Base-by-base conservation (phyloP, 2,888 invertebrate species). In the Sinodicranocentrus sp. region DNA sequence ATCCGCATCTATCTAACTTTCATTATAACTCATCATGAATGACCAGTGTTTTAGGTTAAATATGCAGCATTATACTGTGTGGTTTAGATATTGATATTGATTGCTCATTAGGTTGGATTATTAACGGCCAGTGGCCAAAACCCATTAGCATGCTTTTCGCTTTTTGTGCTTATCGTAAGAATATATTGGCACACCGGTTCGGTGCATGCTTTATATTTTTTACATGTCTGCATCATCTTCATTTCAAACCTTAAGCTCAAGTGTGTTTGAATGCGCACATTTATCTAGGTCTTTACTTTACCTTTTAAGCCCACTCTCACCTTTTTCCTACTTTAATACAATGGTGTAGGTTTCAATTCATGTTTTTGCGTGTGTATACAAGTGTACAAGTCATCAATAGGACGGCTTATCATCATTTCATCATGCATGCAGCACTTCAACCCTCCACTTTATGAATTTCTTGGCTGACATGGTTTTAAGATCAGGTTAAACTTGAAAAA, bases 401-500 rank as follows among this genome's bases (percentile, higher is more conserved):
- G 2, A 48, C 13, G 10, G 10, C 25, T 57, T 25, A 57, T 57
- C 57, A 23, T 25, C 23, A 6, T 57, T 13, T n/a, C n/a, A 13
- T 57, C 25, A 57, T 15, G 15, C 23, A 57, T 57, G 25, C 25
- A 57, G 23, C 23, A 10, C 3, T 26, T 43, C 15, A 70, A 6
- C 15, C 28, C 44, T 25, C 48, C 19, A 21, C 61, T 61, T 15
- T n/a, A n/a, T 28, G 28, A 26, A 61, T 21, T 61, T 77, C 43
- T 78, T 80, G 72, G 80, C 80, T 80, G 80, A 80, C 73, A 82
- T 82, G 82, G n/a, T 80, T 82, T 82, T 75, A 52, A 26, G 68
- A 82, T 43, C 82, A 75, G 82, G 82, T 82, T 82, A 73, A 61
- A 75, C 73, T 82, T 68, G 82, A 82, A 82, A 82, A 72, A 21